Evolutionary conservation across 2,797 vertebrate genomes (phyloP).

Genomic region (Liasis olivaceus): DNA sequence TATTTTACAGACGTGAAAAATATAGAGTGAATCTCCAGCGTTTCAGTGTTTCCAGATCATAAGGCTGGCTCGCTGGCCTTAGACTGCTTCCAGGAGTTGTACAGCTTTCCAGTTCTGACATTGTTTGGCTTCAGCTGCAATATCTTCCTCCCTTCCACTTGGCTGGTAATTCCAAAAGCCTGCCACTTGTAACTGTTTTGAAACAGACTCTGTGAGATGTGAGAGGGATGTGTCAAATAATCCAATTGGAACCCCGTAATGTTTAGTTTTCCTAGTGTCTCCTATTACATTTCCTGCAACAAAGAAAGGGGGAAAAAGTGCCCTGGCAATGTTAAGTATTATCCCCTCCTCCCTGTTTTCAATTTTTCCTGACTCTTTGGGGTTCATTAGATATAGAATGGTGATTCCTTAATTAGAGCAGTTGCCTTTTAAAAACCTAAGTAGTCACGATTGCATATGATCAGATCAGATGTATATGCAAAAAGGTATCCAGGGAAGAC

Average conservation of each 20-base stretch:
- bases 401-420: background rate
- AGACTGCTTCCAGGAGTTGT: constrained; percentile 39
- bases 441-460: background rate
- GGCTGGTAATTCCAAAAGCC: constrained; percentile 66
- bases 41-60: constrained; percentile 45
- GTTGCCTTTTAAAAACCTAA: background rate
- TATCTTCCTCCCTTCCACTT: constrained; percentile 44
- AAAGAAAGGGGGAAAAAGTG: background rate
- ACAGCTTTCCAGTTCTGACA: constrained; percentile 26
- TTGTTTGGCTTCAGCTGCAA: constrained; percentile 42
- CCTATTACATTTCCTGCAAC: background rate
- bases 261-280: background rate
- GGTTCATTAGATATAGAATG: background rate
- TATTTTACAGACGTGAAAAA: constrained; percentile 18
- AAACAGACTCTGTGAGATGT: constrained; percentile 41
- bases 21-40: constrained; percentile 28
- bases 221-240: constrained; percentile 41
- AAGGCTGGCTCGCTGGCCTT: constrained; percentile 32
- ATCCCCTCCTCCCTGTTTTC: constrained; percentile 14
- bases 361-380: background rate
- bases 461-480: background rate
- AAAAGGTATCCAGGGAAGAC: background rate
- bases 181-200: constrained; percentile 41
- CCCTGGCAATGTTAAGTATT: background rate
- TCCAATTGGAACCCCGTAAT: constrained; percentile 33